Evolutionary conservation across 92 coral and sea anemone genomes (phyloP), one percentile per base, ranked within the genome.

Genomic region (Paragorgia papillata): DNA sequence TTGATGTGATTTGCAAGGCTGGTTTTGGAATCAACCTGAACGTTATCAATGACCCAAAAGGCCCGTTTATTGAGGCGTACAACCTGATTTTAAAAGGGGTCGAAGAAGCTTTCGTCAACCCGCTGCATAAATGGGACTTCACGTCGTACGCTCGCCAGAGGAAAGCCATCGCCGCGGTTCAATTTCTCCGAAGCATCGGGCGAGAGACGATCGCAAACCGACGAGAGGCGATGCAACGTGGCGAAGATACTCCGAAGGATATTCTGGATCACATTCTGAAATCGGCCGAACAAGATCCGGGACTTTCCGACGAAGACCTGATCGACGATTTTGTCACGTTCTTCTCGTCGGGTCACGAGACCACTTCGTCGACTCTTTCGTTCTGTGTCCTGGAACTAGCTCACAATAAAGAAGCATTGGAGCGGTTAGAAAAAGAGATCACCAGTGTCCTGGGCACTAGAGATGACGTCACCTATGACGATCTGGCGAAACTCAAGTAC

Each of bases 1-100:
- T 90, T 6, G 96, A 90, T 82, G 96, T 90, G 68, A 87, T 90
- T 56, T 90, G 89, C 69, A 90, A 90, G 88, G 91, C 88, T 57
- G 48, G 74, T 7, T 90, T 90, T 55, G 96, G 91, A 15, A 87
- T 85, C 62, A 87, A 90, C 55, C 31, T 90, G 37, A 82, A 90
- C 69, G 44, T 84, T 49, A 87, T 90, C 46, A 82, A 67, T 34
- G 89, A 76, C 34, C 78, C 76, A 21, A 78, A 86, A 68, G 66
- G 85, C 75, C 82, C 85, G 85, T 87, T 90, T 78, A 80, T 88
- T 66, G 76, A 81, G n/a, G 90, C 86, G 12, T 88, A 84, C 49
- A 56, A 73, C 30, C 50, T 71, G 51, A 76, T 80, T 73, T 69
- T 90, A 17, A 78, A 80, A 12, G 96, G 89, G 46, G 85, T 87